These are phyloP conservation scores for Ennomos quercinarius DNA, from an alignment of 2,888 invertebrate species.

Conservation along the genomic window DNA sequence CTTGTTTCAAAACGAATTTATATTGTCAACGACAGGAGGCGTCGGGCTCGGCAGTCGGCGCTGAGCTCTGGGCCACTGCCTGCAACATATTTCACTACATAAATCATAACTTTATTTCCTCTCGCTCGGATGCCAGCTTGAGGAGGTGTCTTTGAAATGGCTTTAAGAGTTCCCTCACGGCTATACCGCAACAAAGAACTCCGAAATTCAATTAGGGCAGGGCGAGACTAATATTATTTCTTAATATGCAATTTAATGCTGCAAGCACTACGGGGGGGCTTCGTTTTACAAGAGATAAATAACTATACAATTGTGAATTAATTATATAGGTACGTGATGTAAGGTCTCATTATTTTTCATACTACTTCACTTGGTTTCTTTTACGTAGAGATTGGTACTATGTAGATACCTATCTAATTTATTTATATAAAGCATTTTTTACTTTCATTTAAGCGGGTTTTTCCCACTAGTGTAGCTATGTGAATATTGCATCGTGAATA, in stretches of 20 bases:
- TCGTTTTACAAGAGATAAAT: background rate
- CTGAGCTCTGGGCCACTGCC: slow-evolving; percentile 60
- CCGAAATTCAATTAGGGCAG: slow-evolving; percentile 77
- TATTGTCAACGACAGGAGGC: slow-evolving; percentile 67
- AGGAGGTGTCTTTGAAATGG: slow-evolving; percentile 79
- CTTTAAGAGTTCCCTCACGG: slow-evolving; percentile 73
- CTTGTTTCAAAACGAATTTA: slow-evolving; percentile 64
- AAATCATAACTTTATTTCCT: slow-evolving; percentile 85
- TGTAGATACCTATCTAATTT: no score
- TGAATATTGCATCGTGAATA: no score
- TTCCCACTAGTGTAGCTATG: no score
- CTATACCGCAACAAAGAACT: slow-evolving; percentile 76
- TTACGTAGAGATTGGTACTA: no score
- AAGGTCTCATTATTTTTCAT: no score
- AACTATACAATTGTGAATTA: no score
- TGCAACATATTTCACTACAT: slow-evolving; percentile 81
- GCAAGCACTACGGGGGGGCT: slow-evolving; percentile 28
- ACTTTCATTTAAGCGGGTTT: no score
- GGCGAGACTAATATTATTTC: slow-evolving; percentile 63
- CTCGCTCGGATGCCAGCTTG: slow-evolving; percentile 69
- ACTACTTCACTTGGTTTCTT: no score
- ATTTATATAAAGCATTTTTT: no score
- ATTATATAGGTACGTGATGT: no score
- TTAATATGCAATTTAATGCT: slow-evolving; percentile 58
- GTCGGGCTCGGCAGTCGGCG: slow-evolving; percentile 49